Base-by-base conservation (phyloP, 2,797 vertebrate genomes). In the Lophotriccus pileatus region DNA sequence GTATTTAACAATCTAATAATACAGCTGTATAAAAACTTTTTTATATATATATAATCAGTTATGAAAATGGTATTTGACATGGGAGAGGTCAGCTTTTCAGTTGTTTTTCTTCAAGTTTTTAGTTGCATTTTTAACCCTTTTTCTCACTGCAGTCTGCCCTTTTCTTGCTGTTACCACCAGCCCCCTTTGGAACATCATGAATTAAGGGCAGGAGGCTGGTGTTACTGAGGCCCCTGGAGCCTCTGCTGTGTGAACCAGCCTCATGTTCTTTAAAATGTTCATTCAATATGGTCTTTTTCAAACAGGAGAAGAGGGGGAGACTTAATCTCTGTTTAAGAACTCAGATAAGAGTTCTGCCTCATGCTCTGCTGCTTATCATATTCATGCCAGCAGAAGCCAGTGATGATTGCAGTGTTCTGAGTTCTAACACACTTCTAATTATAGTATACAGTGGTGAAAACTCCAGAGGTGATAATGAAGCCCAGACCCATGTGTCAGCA, bases 391-490 rank as follows among this genome's bases (percentile, higher is more conserved):
- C 4, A 1, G 81, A 90, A 5, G 41, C 83, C 56, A 32, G 87
- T 6, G 39, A 79, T 59, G 68, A 67, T 52, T 86, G 72, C 78
- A 73, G 14, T 39, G 72, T 66, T 94, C 75, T 83, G 59, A 89
- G 55, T 58, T 95, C 87, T 91, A 53, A 58, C 84, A 67, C 14
- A 16, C 59, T 84, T 79, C 87, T 95, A 91, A 96, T 92, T 81
- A 95, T 87, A 85, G 83, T 55, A 63, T 53, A 74, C 24, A n/a
- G 46, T 59, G 83, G 67, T 70, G 76, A 87, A 92, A 91, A 85
- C 73, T 53, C 52, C 44, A 85, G 69, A 89, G 37, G 46, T 53
- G 76, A 68, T 70, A 96, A 76, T 34, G 69, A 83, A 91, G 66
- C 43, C 86, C 0, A 12, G 74, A 49, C 74, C 39, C 10, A 2